phyloP scores from a whole-genome alignment of 92 coral and sea anemone genomes.

The Parazoanthus atlanticus region DNA sequence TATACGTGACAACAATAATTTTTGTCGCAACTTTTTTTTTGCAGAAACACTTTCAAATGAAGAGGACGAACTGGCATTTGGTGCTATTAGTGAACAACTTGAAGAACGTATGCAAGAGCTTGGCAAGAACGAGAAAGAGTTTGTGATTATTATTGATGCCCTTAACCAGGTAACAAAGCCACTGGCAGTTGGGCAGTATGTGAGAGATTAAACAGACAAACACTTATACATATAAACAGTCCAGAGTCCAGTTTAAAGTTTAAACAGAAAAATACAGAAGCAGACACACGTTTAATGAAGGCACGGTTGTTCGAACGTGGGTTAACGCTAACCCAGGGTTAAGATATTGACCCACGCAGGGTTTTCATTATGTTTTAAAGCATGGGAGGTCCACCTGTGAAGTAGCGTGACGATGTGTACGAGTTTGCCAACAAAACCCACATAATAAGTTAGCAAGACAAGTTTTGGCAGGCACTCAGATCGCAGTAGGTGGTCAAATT shows the following conservation, averaged over 20 bases:
- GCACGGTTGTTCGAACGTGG: too few species aligned
- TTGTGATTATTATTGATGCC: slow-evolving; percentile 75
- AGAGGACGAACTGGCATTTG: slow-evolving; percentile 49
- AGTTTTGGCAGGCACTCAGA: too few species aligned
- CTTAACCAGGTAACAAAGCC: slow-evolving; percentile 65
- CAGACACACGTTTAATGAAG: too few species aligned
- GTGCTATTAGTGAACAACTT: slow-evolving; percentile 45
- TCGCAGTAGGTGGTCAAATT: too few species aligned
- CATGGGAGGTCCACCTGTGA: too few species aligned
- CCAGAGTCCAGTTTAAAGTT: background rate
- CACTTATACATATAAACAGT: background rate
- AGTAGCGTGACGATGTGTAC: too few species aligned
- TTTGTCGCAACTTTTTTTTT: background rate
- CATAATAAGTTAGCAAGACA: too few species aligned
- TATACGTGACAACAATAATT: background rate
- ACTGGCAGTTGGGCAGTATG: background rate
- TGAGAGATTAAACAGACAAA: background rate
- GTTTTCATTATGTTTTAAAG: too few species aligned
- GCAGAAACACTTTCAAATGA: slow-evolving; percentile 25
- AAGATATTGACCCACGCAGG: too few species aligned
- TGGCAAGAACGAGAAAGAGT: slow-evolving; percentile 55
- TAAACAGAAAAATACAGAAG: too few species aligned
- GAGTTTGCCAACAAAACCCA: too few species aligned
- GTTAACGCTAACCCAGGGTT: too few species aligned
- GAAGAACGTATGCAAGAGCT: slow-evolving; percentile 51